A percentile compares a stretch with the other conserved stretches of the same genome.
phyloP scores from a whole-genome alignment of 2,113 vertebrate genomes.

The Myiozetetes cayanensis region DNA sequence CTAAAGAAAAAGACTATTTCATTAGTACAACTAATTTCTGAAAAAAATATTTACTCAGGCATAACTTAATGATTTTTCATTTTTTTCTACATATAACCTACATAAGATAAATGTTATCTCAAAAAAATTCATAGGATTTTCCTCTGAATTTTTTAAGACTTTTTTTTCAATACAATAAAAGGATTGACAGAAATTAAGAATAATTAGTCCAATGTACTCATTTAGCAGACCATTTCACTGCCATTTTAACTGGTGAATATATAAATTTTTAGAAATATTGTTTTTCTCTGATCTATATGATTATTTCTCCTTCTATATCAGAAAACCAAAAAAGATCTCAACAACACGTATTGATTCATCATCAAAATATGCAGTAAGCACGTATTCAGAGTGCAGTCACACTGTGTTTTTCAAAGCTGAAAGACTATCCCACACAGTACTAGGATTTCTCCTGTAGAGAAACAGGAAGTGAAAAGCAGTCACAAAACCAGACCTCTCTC shows the following conservation, averaged over 20 bases:
- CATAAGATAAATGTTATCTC: not conserved
- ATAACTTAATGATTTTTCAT: not conserved
- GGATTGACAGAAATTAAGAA: not conserved
- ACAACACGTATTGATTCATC: not conserved
- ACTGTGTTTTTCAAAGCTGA: not conserved
- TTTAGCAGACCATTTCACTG: not conserved
- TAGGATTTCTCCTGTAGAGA: not conserved
- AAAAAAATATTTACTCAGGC: not conserved
- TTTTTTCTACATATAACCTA: not conserved
- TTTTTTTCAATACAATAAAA: not conserved
- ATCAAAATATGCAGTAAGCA: not conserved
- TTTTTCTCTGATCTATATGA: not conserved
- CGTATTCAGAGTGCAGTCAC: not conserved
- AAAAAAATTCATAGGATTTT: not conserved
- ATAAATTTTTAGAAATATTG: not conserved
- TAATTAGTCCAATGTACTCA: not conserved
- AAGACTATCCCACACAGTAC: not conserved
- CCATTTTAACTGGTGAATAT: not conserved
- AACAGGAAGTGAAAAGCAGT: not conserved
- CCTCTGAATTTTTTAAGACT: not conserved
- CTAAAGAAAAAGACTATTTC: not conserved
- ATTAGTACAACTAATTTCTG: not conserved
- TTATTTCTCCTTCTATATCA: not conserved
- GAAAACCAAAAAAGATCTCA: not conserved
- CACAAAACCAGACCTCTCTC: not conserved